Percentiles rank a stretch among this genome's conserved stretches.
Conservation (phyloP, 2,888 invertebrate species). For the Drosophila mulleri region DNA sequence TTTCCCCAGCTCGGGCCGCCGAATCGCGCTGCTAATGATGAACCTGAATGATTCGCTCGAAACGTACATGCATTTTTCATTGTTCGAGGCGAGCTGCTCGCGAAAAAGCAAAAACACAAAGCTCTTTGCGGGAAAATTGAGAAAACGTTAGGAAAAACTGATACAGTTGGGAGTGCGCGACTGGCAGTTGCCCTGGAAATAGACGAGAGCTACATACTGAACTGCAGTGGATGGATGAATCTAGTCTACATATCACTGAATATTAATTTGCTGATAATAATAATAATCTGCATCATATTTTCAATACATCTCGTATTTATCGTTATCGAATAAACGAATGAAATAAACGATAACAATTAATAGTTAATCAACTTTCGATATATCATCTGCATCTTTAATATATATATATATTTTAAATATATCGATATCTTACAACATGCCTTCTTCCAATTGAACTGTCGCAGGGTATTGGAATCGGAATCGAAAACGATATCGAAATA, state of each 20-base stretch:
- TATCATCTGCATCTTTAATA: no score
- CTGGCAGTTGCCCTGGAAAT: not conserved
- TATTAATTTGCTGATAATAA: no score
- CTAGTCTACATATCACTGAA: no score
- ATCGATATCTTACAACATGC: no score
- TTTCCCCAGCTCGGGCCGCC: slow-evolving; percentile 38
- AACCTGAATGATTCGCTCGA: slow-evolving; percentile 58
- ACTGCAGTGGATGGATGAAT: no score
- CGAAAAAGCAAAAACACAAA: not conserved
- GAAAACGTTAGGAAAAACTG: not conserved
- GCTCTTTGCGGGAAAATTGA: slow-evolving; percentile 1
- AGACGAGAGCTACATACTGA: not conserved
- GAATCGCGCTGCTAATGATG: slow-evolving; percentile 63
- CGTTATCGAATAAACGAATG: no score
- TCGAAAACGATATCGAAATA: slow-evolving; percentile 51
- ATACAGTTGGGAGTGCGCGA: not conserved
- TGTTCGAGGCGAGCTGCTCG: slow-evolving; percentile 26
- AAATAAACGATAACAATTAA: no score
- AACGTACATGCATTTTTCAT: slow-evolving; percentile 52
- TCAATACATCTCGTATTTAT: no score
- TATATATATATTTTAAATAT: no score
- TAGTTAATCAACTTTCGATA: no score
- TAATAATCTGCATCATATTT: no score
- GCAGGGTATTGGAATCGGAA: slow-evolving; percentile 32
- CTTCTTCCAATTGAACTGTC: not conserved